Percentiles rank a stretch among this genome's conserved stretches.
Evolutionary conservation across 2,113 vertebrate genomes (phyloP).

Genomic region (Phrynosoma blainvillii): DNA sequence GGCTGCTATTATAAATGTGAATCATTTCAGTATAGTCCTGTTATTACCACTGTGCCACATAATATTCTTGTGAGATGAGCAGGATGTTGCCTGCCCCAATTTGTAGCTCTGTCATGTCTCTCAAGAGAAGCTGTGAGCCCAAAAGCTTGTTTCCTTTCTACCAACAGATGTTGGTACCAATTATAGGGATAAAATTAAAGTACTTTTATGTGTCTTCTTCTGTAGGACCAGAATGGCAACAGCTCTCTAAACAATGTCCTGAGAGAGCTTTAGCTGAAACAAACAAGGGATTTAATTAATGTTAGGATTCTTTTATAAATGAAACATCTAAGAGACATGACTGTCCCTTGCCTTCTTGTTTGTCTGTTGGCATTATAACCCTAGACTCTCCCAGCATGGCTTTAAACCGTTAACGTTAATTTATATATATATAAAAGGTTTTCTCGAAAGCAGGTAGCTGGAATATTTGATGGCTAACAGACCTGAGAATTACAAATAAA

Average conservation of each 20-base stretch:
- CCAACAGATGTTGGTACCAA: conserved; percentile 21
- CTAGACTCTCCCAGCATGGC: conserved; percentile 13
- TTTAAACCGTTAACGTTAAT: neutral
- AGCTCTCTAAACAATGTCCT: conserved; percentile 13
- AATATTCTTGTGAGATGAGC: neutral
- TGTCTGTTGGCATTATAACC: conserved; percentile 47
- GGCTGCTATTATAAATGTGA: neutral
- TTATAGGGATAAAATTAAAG: conserved; percentile 29
- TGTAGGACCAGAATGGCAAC: neutral
- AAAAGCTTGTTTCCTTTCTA: conserved; percentile 17
- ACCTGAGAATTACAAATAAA: conserved; percentile 29
- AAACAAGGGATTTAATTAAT: conserved; percentile 14
- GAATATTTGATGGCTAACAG: conserved; percentile 31
- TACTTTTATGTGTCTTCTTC: conserved; percentile 25
- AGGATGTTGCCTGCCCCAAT: conserved; percentile 9
- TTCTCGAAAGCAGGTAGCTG: conserved; percentile 42
- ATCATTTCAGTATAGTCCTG: neutral
- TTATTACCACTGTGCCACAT: conserved; percentile 3
- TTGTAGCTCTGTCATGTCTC: conserved; percentile 11
- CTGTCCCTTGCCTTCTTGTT: conserved; percentile 23
- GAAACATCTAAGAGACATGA: conserved; percentile 29
- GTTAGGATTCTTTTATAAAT: conserved; percentile 39
- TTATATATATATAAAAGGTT: conserved; percentile 35
- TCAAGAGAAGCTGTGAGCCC: neutral
- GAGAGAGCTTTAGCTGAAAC: conserved; percentile 26